Base-by-base conservation (phyloP, 1,140 invertebrate genomes). In the Nasonia giraulti region DNA sequence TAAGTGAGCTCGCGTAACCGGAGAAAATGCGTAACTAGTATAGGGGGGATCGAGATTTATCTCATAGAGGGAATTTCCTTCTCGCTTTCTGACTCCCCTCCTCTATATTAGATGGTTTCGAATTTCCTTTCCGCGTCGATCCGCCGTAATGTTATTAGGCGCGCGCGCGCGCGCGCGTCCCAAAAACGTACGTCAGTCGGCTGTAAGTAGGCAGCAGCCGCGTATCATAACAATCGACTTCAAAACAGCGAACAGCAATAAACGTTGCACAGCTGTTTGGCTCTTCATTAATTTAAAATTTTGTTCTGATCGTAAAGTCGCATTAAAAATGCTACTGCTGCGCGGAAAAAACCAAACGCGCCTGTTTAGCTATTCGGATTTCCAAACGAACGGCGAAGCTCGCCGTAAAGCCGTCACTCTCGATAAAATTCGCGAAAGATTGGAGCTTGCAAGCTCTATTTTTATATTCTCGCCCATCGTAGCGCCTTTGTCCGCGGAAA, bases 381-480 rank as follows among this genome's bases (percentile, higher is more conserved):
- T 23, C 27, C 12, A 12, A 80, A 40, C 62, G n/a, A 71, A 71
- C 79, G 40, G 66, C 79, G n/a, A 80, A 80, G 71, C 0, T 71
- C 33, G 31, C 66, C 33, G 69, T 80, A 71, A 80, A 80, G 20
- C 37, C 79, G 79, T 80, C 66, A 71, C 37, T 80, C 79, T 14
- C 50, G 23, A 47, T 71, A 20, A 71, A 80, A 71, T 80, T 44
- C 23, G 79, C 33, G 27, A 31, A 47, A 37, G n/a, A 76, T n/a
- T 10, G 23, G 47, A 55, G 37, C 55, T 69, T 80, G 62, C 37
- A 31, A 69, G 47, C 31, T 71, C 80, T 81, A 80, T 80, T 80
- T 80, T 69, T 44, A 27, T 44, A 27, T 69, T 40, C n/a, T 23
- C 17, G 31, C 27, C 66, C 14, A 11, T 47, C 2, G 50, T 37